These are phyloP conservation scores for Apodemus agrarius DNA, from an alignment of 2,797 vertebrate species.

Conservation along the genomic window DNA sequence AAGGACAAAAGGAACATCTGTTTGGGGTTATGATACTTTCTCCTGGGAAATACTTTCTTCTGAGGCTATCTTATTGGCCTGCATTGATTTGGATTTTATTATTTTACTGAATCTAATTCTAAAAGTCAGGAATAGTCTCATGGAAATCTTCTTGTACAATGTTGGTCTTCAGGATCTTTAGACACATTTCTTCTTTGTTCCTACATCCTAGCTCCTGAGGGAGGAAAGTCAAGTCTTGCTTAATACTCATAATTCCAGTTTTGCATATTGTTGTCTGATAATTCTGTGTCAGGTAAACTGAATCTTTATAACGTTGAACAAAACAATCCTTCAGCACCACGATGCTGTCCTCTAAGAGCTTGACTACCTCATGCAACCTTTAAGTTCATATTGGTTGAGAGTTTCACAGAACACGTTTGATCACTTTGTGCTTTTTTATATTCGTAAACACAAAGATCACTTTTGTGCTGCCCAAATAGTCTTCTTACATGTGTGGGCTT, in stretches of 20 bases:
- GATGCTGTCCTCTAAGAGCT: not conserved
- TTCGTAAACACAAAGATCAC: not conserved
- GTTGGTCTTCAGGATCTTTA: not conserved
- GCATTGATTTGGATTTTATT: conserved; percentile 49
- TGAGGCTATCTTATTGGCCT: conserved; percentile 36
- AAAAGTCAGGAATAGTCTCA: not conserved
- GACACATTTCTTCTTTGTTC: not conserved
- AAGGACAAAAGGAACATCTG: conserved; percentile 57
- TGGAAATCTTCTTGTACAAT: not conserved
- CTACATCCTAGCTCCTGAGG: not conserved
- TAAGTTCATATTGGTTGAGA: not conserved
- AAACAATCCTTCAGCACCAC: not conserved
- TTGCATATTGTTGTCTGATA: not conserved
- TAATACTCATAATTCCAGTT: not conserved
- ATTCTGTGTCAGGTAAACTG: not conserved
- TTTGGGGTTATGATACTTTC: conserved; percentile 34
- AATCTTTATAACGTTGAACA: not conserved
- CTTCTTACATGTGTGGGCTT: not conserved
- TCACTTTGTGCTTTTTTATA: not conserved
- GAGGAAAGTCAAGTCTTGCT: not conserved
- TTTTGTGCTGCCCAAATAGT: not conserved
- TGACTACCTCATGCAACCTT: not conserved
- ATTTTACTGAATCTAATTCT: conserved; percentile 54
- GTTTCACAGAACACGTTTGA: not conserved
- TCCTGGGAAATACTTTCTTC: not conserved